Evolutionary conservation across 1,140 invertebrate species (phyloP).

Genomic region (Lasaia peninsularis): DNA sequence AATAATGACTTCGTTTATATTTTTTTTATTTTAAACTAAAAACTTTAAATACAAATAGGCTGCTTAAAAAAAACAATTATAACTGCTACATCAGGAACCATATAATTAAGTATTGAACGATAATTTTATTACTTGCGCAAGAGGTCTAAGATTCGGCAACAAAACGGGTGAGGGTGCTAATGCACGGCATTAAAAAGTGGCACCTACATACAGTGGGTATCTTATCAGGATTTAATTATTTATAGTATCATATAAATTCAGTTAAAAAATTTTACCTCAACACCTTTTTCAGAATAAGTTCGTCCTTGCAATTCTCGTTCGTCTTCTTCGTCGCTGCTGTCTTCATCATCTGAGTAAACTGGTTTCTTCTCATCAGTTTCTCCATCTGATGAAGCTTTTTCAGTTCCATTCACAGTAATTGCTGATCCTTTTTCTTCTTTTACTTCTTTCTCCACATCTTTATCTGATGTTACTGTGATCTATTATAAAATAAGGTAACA

Average conservation of each 20-base stretch:
- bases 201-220: not conserved
- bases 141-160: too few species aligned
- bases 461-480: slow-evolving; percentile 65
- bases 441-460: slow-evolving; percentile 36
- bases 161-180: too few species aligned
- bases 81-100: too few species aligned
- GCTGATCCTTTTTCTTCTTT: slow-evolving; percentile 30
- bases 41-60: too few species aligned
- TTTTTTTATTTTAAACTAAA: too few species aligned
- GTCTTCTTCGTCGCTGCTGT: slow-evolving; percentile 83
- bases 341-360: slow-evolving; percentile 60
- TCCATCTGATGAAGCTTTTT: slow-evolving; percentile 34
- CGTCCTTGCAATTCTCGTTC: slow-evolving; percentile 86
- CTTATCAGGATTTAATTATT: not conserved
- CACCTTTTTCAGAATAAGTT: slow-evolving; percentile 85
- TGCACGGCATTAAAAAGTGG: too few species aligned
- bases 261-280: slow-evolving; percentile 79
- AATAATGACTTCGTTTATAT: too few species aligned
- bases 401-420: slow-evolving; percentile 18
- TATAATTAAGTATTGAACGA: too few species aligned
- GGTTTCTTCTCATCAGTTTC: slow-evolving; percentile 42
- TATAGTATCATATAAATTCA: not conserved
- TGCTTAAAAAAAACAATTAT: too few species aligned
- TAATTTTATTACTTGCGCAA: too few species aligned
- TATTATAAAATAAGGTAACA: slow-evolving; percentile 25